Base-by-base conservation (phyloP, 2,113 vertebrate genomes). In the Chascanopsetta lugubris region DNA sequence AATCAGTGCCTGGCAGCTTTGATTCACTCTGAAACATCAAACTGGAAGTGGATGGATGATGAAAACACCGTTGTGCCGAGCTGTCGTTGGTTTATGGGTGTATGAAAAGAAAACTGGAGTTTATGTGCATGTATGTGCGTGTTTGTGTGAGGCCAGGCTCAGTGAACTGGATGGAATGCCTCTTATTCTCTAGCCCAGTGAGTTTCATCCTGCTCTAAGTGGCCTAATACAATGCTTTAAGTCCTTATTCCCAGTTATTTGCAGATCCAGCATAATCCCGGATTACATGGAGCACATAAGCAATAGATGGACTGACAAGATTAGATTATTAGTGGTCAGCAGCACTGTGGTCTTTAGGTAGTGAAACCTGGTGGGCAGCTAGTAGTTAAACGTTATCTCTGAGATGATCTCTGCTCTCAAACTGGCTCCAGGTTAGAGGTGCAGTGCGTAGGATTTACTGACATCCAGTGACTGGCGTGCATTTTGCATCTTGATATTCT, bases 221-320 rank as follows among this genome's bases (percentile, higher is more conserved):
- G 73, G 78, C 83, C 78, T 76, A 74, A 77, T 80, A 61, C 2
- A 21, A 53, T 11, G 13, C 72, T 42, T 38, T 42, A 42, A 42
- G 17, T 40, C 38, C 45, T 60, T 58, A 72, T 61, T 83, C 72
- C 64, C 53, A 49, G 47, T 65, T 57, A 80, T 77, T 72, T 38
- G 47, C 74, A 69, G 65, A 89, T 79, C 69, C 67, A 34, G 4
- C 18, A 2, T 85, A 86, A 87, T 84, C 79, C 75, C 75, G 80
- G 77, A 83, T 89, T 83, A 85, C 67, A 83, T 12, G 53, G 27
- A 51, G 22, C 42, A 72, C 69, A 87, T 78, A 32, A 86, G 71
- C 65, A 76, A 77, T 61, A 70, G 69, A 75, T 76, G 65, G 75
- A 59, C 60, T 50, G 36, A 60, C 42, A 24, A 82, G 70, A 83